Evolutionary conservation across 1,140 invertebrate species (phyloP), one percentile per base, ranked within the genome.

Genomic region (Drepana arcuata): DNA sequence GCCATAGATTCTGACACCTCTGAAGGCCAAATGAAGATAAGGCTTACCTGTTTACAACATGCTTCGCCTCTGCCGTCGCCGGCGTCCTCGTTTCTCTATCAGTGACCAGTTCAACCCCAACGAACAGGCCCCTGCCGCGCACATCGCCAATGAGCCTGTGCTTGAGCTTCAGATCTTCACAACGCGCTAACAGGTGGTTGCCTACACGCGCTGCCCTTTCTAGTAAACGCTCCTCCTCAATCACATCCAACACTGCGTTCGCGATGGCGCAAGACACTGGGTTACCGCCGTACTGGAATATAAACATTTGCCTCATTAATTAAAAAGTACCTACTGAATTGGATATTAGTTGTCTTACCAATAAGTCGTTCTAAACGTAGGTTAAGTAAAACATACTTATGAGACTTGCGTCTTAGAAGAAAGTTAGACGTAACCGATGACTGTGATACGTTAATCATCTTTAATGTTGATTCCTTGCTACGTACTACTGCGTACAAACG

Each of bases 201-300:
- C 97, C 97, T 14, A 99, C 91, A 18, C 87, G 79, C 1, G 84
- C 70, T 0, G 96, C 96, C 55, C 96, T 90, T 49, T 96, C 89
- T 55, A 91, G 86, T 7, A 99, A 83, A 29, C 89, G 88, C 69
- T 99, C 96, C 27, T 93, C 88, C 61, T 96, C 92, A 40, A 99
- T 94, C 0, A 96, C 91, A 61, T 98, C 93, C 66, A 99, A 89
- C 2, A 99, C 97, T 6, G 96, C 95, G 70, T 95, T 93, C 1
- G 95, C 96, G 45, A 98, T 92, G 0, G 97, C 95, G 74, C 96
- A 98, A 0, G 96, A 97, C 0, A 99, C 97, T 24, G 97, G 96
- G 86, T 99, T 99, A 1, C 97, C 98, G 2, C 97, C 97, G 72
- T 96, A 99, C 93, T 96, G 75, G 14, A 87, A 86, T 41, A 61